Evolutionary conservation across 2,888 invertebrate genomes (phyloP).

Genomic region (Melolontha melolontha): DNA sequence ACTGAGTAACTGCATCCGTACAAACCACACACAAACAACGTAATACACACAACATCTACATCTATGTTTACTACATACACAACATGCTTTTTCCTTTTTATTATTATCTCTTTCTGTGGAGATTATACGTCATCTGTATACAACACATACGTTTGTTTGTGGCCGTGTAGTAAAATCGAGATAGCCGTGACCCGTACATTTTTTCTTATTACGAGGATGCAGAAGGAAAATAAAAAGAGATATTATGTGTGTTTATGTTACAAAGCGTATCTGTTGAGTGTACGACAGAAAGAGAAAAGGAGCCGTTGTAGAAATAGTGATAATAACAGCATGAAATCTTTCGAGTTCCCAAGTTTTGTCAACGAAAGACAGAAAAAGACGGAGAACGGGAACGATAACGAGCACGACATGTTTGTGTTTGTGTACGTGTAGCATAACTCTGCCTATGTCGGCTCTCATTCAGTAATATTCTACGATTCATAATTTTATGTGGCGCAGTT

Average conservation of each 20-base stretch:
- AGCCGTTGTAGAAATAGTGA: not conserved
- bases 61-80: too few relatives aligned
- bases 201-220: conserved; percentile 2
- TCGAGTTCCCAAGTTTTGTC: not conserved
- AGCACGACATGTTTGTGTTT: conserved; percentile 24
- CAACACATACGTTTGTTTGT: conserved; percentile 18
- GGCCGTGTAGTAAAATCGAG: conserved; percentile 26
- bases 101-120: too few relatives aligned
- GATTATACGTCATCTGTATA: conserved; percentile 10
- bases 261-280: too few relatives aligned
- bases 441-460: conserved; percentile 18
- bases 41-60: too few relatives aligned
- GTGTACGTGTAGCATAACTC: conserved; percentile 8
- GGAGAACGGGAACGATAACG: conserved; percentile 15
- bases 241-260: too few relatives aligned
- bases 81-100: too few relatives aligned
- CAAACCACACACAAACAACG: too few relatives aligned
- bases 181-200: conserved; percentile 33
- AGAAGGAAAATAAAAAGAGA: too few relatives aligned
- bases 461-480: conserved; percentile 28
- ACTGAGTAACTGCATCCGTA: too few relatives aligned
- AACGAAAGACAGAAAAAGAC: conserved; percentile 6
- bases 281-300: too few relatives aligned
- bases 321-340: conserved; percentile 2
- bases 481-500: conserved; percentile 25